Evolutionary conservation across 1,140 invertebrate genomes (phyloP).

Genomic region (Ceratina japonica): DNA sequence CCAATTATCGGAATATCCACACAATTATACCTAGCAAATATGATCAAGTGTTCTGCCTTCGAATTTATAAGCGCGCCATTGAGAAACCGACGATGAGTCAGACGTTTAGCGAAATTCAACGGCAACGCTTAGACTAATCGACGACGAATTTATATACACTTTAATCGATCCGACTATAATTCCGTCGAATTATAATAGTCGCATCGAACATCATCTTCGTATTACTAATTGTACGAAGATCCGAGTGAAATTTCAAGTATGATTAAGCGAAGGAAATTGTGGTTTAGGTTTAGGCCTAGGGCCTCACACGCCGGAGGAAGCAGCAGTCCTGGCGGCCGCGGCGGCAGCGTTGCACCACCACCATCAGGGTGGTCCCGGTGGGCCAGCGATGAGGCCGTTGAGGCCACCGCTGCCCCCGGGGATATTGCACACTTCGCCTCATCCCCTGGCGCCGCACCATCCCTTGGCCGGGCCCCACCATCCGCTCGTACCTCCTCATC

Average conservation of each 20-base stretch:
- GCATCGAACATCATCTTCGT: too few relatives aligned
- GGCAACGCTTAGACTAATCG: too few relatives aligned
- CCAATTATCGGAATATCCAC: background rate
- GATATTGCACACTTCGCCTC: slow-evolving; percentile 75
- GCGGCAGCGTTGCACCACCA: slow-evolving; percentile 87
- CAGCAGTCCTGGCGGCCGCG: slow-evolving; percentile 86
- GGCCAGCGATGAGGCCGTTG: slow-evolving; percentile 86
- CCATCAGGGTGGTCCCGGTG: slow-evolving; percentile 79
- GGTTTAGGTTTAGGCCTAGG: slow-evolving; percentile 73
- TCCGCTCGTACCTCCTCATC: slow-evolving; percentile 77
- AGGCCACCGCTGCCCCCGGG: slow-evolving; percentile 83
- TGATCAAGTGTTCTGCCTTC: too few relatives aligned
- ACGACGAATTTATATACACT: too few relatives aligned
- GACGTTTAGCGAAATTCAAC: too few relatives aligned
- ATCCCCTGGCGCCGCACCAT: slow-evolving; percentile 75
- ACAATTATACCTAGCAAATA: background rate
- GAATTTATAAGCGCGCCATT: too few relatives aligned
- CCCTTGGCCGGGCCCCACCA: slow-evolving; percentile 74
- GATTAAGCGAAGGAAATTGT: background rate
- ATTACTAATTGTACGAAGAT: background rate
- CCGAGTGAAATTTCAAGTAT: background rate
- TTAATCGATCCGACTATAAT: too few relatives aligned
- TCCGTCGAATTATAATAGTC: too few relatives aligned
- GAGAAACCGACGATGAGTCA: too few relatives aligned
- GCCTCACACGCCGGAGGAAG: slow-evolving; percentile 78